Base-by-base conservation (phyloP, 2,888 invertebrate species). In the Oeneis ivallda region DNA sequence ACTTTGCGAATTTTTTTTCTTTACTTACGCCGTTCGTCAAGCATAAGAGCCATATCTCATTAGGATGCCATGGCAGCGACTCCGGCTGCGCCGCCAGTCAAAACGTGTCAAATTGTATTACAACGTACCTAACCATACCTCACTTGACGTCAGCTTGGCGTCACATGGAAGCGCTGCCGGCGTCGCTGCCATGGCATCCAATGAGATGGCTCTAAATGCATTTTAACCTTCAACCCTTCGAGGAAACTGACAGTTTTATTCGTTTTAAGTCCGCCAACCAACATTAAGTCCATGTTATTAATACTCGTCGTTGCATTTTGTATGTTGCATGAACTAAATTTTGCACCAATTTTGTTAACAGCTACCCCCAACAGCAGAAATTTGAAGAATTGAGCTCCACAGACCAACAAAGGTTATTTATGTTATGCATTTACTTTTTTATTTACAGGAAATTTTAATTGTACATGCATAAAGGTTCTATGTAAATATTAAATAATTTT, bases 301-400 rank as follows among this genome's bases (percentile, higher is more conserved):
- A 56, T 59, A 58, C 34, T 10, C 19, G 58, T n/a, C 0, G 11
- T 34, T 45, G 19, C 11, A 34, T 37, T 11, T 34, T 62, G 56
- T 59, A 57, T 71, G 26, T 64, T 71, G 72, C 72, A 71, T 69
- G 69, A 57, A 66, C 58, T 68, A 68, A 72, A 65, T 59, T 59
- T 68, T 60, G 68, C 70, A 73, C 70, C 65, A 32, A 71, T 68
- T 74, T 26, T 74, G 67, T 72, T 67, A 71, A 68, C 74, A 73
- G 72, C 65, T 56, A 69, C 60, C 50, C 45, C 34, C 59, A 65
- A 58, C 49, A 34, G 64, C 49, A 17, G 56, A 54, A 66, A 49
- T 9, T 67, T 45, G 70, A 67, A 64, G 71, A 65, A 52, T 45
- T 45, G 26, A 32, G 49, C 1, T 26, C 50, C 9, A 56, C 39